These are phyloP conservation scores for Aleiodes testaceus DNA, from an alignment of 2,888 invertebrate species.

Conservation along the genomic window DNA sequence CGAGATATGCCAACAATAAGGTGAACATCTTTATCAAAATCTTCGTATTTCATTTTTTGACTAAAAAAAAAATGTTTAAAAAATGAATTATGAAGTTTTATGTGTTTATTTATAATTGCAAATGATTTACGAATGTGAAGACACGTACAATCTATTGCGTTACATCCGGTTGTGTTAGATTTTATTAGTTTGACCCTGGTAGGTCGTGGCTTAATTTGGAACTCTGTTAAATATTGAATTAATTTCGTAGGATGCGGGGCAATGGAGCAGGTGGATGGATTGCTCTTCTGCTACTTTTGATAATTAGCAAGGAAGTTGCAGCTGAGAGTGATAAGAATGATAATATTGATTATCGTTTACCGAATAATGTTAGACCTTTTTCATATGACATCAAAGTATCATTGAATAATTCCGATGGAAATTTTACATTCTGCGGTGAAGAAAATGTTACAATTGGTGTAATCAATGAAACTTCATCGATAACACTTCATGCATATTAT, in stretches of 20 bases:
- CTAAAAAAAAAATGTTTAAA: no score
- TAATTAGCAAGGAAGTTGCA: conserved; percentile 8
- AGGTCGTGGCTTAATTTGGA: conserved; percentile 9
- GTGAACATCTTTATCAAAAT: no score
- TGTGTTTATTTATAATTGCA: no score
- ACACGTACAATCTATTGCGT: no score
- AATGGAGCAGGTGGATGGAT: conserved; percentile 37
- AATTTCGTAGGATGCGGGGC: conserved; percentile 37
- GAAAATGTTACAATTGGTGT: conserved; percentile 45
- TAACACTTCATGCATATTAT: conserved; percentile 70
- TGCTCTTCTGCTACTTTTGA: conserved; percentile 35
- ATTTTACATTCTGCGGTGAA: conserved; percentile 54
- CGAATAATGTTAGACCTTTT: conserved; percentile 74
- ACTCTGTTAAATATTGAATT: conserved; percentile 14
- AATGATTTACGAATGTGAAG: no score
- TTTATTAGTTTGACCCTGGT: conserved; percentile 28
- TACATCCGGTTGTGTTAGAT: not conserved
- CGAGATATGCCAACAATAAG: no score
- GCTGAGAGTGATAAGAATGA: not conserved
- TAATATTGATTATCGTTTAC: conserved; percentile 72
- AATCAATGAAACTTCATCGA: conserved; percentile 63
- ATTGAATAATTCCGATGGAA: conserved; percentile 72
- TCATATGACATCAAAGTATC: conserved; percentile 75
- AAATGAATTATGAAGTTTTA: no score
- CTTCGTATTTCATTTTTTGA: no score